phyloP scores from a whole-genome alignment of 2,113 vertebrate species.

The Actinemys pallida region DNA sequence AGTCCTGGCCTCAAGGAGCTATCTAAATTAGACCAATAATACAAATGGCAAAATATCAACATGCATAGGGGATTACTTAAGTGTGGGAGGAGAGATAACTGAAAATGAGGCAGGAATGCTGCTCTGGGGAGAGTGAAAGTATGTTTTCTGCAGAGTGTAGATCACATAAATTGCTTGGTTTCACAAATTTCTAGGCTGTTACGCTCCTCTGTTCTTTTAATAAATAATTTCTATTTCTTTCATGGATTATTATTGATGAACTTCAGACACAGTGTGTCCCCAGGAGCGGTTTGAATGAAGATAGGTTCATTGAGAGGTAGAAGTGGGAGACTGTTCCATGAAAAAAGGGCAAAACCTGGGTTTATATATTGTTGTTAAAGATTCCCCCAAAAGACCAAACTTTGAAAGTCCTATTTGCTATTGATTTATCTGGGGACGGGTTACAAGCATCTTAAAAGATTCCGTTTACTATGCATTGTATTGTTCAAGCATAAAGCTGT shows the following conservation, averaged over 20 bases:
- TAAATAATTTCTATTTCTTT: background rate
- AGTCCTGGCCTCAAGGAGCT: background rate
- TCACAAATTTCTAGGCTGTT: background rate
- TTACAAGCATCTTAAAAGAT: background rate
- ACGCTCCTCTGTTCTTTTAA: background rate
- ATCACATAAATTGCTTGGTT: background rate
- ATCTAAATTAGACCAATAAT: background rate
- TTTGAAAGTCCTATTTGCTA: slow-evolving; percentile 12
- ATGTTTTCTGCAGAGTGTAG: background rate
- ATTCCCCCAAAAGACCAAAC: background rate
- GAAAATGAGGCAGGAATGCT: background rate
- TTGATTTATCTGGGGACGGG: background rate
- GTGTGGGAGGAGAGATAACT: background rate
- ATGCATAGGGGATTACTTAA: background rate
- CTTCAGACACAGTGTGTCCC: background rate
- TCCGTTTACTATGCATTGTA: background rate
- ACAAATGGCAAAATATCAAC: background rate
- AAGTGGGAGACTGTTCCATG: background rate
- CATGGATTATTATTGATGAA: background rate
- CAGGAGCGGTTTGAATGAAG: background rate
- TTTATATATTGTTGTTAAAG: background rate
- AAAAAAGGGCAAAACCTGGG: background rate
- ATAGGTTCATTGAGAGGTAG: background rate
- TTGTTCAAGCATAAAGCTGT: slow-evolving; percentile 39
- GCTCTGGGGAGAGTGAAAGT: background rate